Percentiles rank a stretch among this genome's conserved stretches.
Evolutionary conservation across 2,797 vertebrate species (phyloP).

Genomic region (Cossypha heuglini): DNA sequence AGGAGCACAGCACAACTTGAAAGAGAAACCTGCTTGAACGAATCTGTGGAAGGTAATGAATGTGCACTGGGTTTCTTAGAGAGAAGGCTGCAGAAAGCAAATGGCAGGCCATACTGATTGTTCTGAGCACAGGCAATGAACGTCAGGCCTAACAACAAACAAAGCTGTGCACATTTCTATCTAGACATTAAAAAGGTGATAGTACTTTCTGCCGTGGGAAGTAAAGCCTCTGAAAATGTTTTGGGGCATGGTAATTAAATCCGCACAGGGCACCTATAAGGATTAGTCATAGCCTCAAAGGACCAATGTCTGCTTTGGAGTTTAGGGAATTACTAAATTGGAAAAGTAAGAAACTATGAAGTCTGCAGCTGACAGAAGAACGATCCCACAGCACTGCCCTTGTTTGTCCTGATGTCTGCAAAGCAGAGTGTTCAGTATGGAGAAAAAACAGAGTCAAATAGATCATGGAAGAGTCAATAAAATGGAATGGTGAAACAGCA

Average conservation of each 20-base stretch:
- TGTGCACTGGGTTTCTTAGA: not conserved
- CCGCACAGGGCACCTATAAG: not conserved
- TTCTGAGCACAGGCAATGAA: not conserved
- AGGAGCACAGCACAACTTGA: not conserved
- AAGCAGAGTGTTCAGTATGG: not conserved
- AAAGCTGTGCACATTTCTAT: not conserved
- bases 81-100: not conserved
- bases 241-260: not conserved
- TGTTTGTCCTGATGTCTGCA: not conserved
- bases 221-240: not conserved
- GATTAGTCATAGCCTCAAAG: not conserved
- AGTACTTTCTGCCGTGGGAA: not conserved
- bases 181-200: not conserved
- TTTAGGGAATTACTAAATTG: not conserved
- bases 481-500: not conserved
- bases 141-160: not conserved
- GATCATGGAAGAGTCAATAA: not conserved
- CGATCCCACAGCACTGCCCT: not conserved
- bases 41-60: not conserved
- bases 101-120: not conserved
- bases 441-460: not conserved
- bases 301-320: not conserved
- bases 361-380: not conserved
- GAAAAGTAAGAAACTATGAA: not conserved
- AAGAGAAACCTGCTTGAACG: not conserved